phyloP scores from a whole-genome alignment of 2,888 invertebrate species.

The Drosophila helvetica region DNA sequence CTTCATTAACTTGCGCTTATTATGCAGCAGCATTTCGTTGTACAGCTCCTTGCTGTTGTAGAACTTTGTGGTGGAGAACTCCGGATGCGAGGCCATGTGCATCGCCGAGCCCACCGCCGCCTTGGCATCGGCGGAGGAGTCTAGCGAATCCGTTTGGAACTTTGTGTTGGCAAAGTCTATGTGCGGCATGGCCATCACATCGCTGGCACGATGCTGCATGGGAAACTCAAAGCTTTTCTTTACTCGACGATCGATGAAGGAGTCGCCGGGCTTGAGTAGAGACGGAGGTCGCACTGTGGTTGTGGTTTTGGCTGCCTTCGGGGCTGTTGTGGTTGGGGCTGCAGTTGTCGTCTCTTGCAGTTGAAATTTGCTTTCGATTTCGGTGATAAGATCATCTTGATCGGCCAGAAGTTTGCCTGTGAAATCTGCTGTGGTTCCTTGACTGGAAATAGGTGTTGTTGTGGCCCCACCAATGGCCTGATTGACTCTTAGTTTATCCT shows the following conservation, averaged over 20 bases:
- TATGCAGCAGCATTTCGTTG: constrained; percentile 82
- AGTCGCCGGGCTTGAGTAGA: constrained; percentile 43
- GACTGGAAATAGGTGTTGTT: constrained; percentile 27
- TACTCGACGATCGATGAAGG: constrained; percentile 82
- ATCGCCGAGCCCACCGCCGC: neutral
- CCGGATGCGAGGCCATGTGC: constrained; percentile 73
- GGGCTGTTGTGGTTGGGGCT: constrained; percentile 22
- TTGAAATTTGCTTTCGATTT: constrained; percentile 83
- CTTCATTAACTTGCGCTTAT: constrained; percentile 75
- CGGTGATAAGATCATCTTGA: constrained; percentile 83
- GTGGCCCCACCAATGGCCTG: constrained; percentile 21
- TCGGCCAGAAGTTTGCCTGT: constrained; percentile 82
- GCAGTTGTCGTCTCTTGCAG: constrained; percentile 71
- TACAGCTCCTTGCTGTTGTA: constrained; percentile 84
- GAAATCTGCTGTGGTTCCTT: constrained; percentile 68
- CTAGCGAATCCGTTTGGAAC: constrained; percentile 79
- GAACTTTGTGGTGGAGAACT: constrained; percentile 84
- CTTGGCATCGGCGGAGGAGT: constrained; percentile 34
- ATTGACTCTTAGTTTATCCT: constrained; percentile 10
- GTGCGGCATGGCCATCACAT: constrained; percentile 76
- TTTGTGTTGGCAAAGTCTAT: constrained; percentile 83
- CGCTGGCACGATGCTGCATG: constrained; percentile 79
- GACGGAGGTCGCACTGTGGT: constrained; percentile 13
- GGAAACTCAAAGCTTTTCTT: constrained; percentile 84
- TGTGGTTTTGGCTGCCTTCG: constrained; percentile 36